Base-by-base conservation (phyloP, 2,797 vertebrate species). In the Halcyon smyrnensis region DNA sequence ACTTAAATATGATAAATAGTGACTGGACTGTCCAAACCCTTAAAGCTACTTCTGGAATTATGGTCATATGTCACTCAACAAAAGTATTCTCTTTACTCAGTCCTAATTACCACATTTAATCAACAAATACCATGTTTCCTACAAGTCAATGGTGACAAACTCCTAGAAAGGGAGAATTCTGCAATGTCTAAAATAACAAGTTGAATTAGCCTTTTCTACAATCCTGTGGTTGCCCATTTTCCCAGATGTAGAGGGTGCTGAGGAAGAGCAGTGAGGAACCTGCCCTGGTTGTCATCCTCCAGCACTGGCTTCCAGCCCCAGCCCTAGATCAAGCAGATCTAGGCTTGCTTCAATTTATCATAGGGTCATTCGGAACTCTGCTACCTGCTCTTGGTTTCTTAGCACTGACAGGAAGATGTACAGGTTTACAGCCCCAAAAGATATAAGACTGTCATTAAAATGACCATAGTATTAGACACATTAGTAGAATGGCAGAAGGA, bases 381-480 rank as follows among this genome's bases (percentile, higher is more conserved):
- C 18, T 89, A 12, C 36, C 39, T 41, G 48, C 23, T 43, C 41
- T 57, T 53, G 27, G 7, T 23, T 77, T 84, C 45, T 74, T 56
- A 75, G 34, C 28, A 12, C 28, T 84, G 50, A 37, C 53, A 88
- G 62, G 37, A 84, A 68, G 34, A 79, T 3, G 24, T 36, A 78
- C 25, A 75, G 74, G 84, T 92, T 73, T 89, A 83, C 28, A 68
- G 37, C 12, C 21, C 15, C 7, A 1, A 88, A 90, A 94, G 57
- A 78, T 69, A 28, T 21, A 92, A 68, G 78, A 92, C 79, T 23
- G 32, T 36, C 73, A 95, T 90, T 94, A 84, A 93, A 95, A 91
- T 46, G 45, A 86, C 57, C 41, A 68, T 45, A 91, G 41, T n/a
- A 74, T 83, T 73, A 71, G 34, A 77, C 1, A 11, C 17, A 32